phyloP scores from a whole-genome alignment of 2,797 vertebrate species.

The Spatula versicolor region DNA sequence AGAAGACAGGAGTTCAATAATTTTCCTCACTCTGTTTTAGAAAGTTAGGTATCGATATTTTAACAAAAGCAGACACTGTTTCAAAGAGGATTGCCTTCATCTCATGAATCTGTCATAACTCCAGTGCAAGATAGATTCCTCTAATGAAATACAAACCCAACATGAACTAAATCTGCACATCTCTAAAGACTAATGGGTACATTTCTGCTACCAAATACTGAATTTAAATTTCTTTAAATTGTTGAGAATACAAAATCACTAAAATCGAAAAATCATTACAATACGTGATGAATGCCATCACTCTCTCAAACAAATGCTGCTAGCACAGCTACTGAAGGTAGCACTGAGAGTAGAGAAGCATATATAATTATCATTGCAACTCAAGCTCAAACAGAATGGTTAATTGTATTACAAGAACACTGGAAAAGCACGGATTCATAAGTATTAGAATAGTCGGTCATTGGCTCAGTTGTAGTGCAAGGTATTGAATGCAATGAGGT shows the following conservation, averaged over 20 bases:
- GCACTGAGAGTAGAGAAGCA: neutral
- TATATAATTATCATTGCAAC: neutral
- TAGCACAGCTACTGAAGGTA: neutral
- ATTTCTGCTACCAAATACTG: neutral
- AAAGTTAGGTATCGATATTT: neutral
- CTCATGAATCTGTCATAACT: neutral
- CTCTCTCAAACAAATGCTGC: neutral
- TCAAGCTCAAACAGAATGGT: neutral
- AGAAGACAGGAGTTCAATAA: neutral
- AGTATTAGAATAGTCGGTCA: neutral
- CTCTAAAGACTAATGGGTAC: neutral
- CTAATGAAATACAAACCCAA: constrained; percentile 14
- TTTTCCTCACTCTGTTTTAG: neutral
- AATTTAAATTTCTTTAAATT: neutral
- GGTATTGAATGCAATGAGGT: rapidly evolving
- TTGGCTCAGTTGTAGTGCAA: neutral
- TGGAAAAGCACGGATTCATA: neutral
- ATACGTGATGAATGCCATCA: neutral
- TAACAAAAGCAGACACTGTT: neutral
- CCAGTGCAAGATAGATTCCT: neutral
- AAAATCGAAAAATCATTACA: neutral
- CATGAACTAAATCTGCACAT: neutral
- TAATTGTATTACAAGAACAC: neutral
- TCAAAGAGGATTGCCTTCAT: neutral
- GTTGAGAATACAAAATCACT: neutral